Evolutionary conservation across 2,797 vertebrate genomes (phyloP).

Genomic region (Pelochelys cantorii): DNA sequence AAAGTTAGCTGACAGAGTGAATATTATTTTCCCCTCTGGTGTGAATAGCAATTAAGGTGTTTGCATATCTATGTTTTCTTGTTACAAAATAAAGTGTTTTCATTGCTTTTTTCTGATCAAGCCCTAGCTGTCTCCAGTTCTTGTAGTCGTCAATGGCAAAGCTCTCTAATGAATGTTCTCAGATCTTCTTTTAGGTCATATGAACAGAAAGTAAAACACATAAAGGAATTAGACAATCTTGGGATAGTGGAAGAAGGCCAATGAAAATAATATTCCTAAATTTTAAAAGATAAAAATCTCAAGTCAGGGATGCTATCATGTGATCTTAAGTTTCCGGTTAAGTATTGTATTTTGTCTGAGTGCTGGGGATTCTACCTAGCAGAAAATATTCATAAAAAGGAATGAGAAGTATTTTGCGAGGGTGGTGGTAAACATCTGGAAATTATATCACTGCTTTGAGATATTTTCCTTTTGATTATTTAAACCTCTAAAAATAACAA

Average conservation of each 20-base stretch:
- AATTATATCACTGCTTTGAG: neutral
- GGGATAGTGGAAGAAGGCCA: neutral
- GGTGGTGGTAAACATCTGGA: neutral
- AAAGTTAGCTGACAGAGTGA: conserved; percentile 40
- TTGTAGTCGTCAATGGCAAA: neutral
- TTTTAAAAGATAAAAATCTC: neutral
- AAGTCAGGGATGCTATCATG: neutral
- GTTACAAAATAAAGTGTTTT: conserved; percentile 22
- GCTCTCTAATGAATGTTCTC: conserved; percentile 6
- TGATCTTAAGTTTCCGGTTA: neutral
- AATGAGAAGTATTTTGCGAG: neutral
- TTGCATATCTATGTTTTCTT: conserved; percentile 39
- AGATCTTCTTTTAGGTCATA: neutral
- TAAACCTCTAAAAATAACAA: neutral
- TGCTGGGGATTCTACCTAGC: neutral
- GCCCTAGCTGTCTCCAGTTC: neutral
- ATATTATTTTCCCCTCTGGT: conserved; percentile 9
- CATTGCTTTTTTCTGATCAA: conserved; percentile 2
- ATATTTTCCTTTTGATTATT: neutral
- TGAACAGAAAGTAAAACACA: neutral
- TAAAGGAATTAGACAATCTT: neutral
- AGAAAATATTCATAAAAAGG: neutral
- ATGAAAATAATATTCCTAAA: neutral
- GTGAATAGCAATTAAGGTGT: conserved; percentile 46
- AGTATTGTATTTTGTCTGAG: neutral